Base-by-base conservation (phyloP, 2,888 invertebrate species). In the Rosalia funebris region DNA sequence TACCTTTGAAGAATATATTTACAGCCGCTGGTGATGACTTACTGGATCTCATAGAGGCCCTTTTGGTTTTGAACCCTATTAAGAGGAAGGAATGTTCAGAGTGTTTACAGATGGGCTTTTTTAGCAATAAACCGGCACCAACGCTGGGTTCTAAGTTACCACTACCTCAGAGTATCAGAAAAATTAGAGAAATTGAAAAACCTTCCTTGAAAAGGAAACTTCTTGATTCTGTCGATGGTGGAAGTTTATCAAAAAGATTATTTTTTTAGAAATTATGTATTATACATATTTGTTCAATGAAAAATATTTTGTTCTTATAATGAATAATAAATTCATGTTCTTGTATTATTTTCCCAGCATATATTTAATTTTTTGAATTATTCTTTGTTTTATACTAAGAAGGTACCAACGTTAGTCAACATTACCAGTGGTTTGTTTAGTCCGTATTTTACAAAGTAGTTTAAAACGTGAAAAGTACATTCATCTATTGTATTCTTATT, bases 11-110 rank as follows among this genome's bases (percentile, higher is more conserved):
- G 62, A 90, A 94, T 73, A 96, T 99, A 75, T 99, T 99, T 81
- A 95, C 95, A 41, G 98, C 98, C 1, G 98, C 97, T 1, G 87
- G 90, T 0, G 94, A 96, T 79, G 98, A 98, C 84, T 84, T 98
- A 32, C 82, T 99, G 19, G 88, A 90, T 64, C 83, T 99, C 50
- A 83, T 98, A 58, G 89, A 89, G 37, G 87, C 86, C 54, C 82
- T 97, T 55, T 83, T 98, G 9, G 86, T 89, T 9, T 83, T 97
- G 62, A 91, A 95, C 83, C 98, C 98, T 0, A 83, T 90, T 2
- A 88, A 88, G 66, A 85, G 98, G 54, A 91, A 91, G 72, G 89
- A 90, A 37, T 93, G 95, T 76, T 88, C 91, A 15, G 88, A 93
- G 79, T 94, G 95, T 0, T 83, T 98, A 36, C 88, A 92, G 76